phyloP scores from a whole-genome alignment of 2,888 invertebrate species.

The Mayetiola destructor region DNA sequence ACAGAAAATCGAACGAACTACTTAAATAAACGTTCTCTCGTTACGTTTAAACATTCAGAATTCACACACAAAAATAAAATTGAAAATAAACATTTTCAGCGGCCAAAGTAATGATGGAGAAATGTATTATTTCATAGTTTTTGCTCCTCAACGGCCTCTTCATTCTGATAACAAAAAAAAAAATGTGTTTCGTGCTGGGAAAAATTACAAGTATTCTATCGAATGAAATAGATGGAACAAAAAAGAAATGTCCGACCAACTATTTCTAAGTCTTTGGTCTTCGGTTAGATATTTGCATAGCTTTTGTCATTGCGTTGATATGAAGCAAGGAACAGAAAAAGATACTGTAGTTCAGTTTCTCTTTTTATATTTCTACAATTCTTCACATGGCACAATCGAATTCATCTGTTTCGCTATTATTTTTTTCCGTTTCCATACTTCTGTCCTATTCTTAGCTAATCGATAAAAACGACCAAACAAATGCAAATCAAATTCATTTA shows the following conservation, averaged over 20 bases:
- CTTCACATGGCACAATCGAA: no score
- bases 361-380: no score
- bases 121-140: not conserved
- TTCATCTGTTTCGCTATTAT: no score
- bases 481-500: constrained; percentile 13
- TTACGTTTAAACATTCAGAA: no score
- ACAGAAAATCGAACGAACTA: constrained; percentile 2
- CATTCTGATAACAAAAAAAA: no score
- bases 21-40: no score
- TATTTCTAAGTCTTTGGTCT: constrained; percentile 1
- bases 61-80: no score
- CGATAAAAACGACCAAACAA: not conserved
- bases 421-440: not conserved
- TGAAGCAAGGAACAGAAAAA: no score
- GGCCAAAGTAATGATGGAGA: not conserved
- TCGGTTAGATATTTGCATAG: constrained; percentile 8
- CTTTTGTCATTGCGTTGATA: constrained; percentile 9
- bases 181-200: constrained; percentile 7
- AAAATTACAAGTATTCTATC: constrained; percentile 1
- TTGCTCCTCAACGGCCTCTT: not conserved
- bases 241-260: constrained; percentile 6
- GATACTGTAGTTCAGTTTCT: no score
- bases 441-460: constrained; percentile 4
- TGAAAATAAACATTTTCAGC: constrained; percentile 7
- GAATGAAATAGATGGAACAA: not conserved